phyloP scores from a whole-genome alignment of 2,888 invertebrate genomes.

The Abrostola triplasia region DNA sequence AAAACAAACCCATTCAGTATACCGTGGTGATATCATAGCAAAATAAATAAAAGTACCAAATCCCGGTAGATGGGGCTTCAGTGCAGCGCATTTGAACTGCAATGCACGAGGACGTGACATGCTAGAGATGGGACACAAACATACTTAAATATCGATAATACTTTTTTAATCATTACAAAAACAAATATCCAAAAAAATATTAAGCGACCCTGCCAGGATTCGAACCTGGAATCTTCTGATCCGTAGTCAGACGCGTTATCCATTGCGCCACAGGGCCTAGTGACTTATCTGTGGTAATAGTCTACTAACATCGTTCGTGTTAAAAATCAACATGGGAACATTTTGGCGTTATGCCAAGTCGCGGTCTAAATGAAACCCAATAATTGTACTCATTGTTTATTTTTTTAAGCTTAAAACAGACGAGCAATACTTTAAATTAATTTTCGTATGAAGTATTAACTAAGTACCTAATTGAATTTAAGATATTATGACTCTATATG shows the following conservation, averaged over 20 bases:
- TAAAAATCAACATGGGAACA: not conserved
- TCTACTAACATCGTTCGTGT: not conserved
- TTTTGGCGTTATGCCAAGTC: conserved; percentile 24
- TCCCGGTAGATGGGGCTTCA: conserved; percentile 57
- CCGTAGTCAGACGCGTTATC: conserved; percentile 92
- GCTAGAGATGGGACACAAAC: conserved; percentile 49
- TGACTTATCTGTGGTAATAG: not conserved
- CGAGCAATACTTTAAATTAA: not conserved
- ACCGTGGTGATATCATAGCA: conserved; percentile 37
- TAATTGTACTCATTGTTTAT: not conserved
- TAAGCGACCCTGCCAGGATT: conserved; percentile 88
- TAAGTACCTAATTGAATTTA: no score
- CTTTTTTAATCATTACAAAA: not conserved
- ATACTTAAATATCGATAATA: conserved; percentile 37
- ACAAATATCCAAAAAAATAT: not conserved
- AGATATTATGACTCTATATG: no score
- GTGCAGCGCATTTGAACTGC: conserved; percentile 67
- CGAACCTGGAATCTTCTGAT: conserved; percentile 90
- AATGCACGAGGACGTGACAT: conserved; percentile 61
- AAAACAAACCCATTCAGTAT: conserved; percentile 46
- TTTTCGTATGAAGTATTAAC: no score
- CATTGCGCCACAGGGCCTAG: conserved; percentile 89
- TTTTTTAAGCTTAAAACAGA: not conserved
- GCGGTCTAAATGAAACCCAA: no score
- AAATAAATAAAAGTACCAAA: conserved; percentile 62